Evolutionary conservation across 2,888 invertebrate species (phyloP).

Genomic region (Diaperis boleti): DNA sequence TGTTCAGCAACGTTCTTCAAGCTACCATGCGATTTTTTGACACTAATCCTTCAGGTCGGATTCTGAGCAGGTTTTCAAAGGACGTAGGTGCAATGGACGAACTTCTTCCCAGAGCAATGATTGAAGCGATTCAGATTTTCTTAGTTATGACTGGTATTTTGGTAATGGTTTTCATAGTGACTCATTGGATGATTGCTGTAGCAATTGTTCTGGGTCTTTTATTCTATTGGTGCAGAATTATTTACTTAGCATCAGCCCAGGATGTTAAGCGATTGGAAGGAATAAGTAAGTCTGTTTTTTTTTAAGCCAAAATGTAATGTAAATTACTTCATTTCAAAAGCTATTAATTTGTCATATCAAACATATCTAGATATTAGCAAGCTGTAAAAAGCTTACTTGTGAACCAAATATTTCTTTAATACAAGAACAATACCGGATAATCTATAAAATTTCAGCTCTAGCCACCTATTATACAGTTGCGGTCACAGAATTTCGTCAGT

Average conservation of each 20-base stretch:
- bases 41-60: slow-evolving; percentile 83
- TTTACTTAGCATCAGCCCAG: slow-evolving; percentile 80
- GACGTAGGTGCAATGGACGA: slow-evolving; percentile 86
- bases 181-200: slow-evolving; percentile 76
- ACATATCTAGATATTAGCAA: too few species aligned
- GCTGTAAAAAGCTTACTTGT: too few species aligned
- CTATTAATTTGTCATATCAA: too few species aligned
- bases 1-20: slow-evolving; percentile 81
- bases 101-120: slow-evolving; percentile 74
- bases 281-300: slow-evolving; percentile 67
- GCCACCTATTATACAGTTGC: too few species aligned
- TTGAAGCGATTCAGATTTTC: slow-evolving; percentile 76
- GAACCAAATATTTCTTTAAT: too few species aligned
- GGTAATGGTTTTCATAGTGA: slow-evolving; percentile 78
- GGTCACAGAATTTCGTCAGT: too few species aligned
- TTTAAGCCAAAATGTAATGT: too few species aligned
- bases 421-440: too few species aligned
- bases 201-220: slow-evolving; percentile 73
- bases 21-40: slow-evolving; percentile 88
- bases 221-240: slow-evolving; percentile 74
- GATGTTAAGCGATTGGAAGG: slow-evolving; percentile 77
- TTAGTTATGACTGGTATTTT: slow-evolving; percentile 80
- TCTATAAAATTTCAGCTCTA: too few species aligned
- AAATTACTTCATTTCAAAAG: neutral
- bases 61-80: slow-evolving; percentile 87